phyloP scores from a whole-genome alignment of 2,113 vertebrate species.

The Oryzias melastigma region DNA sequence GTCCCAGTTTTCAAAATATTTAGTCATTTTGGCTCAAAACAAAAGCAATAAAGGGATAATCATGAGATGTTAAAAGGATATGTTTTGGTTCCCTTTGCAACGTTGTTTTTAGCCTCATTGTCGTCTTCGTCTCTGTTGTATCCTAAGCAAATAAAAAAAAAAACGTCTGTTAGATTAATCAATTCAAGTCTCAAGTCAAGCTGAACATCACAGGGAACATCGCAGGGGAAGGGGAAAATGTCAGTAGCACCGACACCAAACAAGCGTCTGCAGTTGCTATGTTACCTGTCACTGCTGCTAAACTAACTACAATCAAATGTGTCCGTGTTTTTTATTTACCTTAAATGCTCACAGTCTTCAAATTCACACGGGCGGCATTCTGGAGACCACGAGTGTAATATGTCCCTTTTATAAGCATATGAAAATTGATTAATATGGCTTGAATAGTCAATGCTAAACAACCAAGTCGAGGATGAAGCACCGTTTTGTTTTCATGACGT shows the following conservation, averaged over 20 bases:
- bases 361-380: conserved; percentile 10
- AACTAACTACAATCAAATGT: conserved; percentile 35
- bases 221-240: no score
- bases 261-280: conserved; percentile 69
- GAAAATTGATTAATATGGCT: not conserved
- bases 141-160: conserved; percentile 26
- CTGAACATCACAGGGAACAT: not conserved
- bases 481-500: conserved; percentile 1
- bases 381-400: not conserved
- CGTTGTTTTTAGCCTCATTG: conserved; percentile 93
- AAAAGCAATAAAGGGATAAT: not conserved
- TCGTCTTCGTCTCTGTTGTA: conserved; percentile 18
- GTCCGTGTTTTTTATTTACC: conserved; percentile 16
- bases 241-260: conserved; percentile 4
- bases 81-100: conserved; percentile 95
- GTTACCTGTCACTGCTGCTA: conserved; percentile 58
- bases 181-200: not conserved
- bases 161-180: conserved; percentile 3
- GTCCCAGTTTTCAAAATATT: not conserved
- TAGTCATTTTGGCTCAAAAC: not conserved
- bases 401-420: not conserved
- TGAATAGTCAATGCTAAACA: not conserved
- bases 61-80: conserved; percentile 84
- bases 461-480: not conserved
- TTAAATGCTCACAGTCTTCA: conserved; percentile 25